phyloP scores from a whole-genome alignment of 2,888 invertebrate genomes.

The Nomada lathburiana region DNA sequence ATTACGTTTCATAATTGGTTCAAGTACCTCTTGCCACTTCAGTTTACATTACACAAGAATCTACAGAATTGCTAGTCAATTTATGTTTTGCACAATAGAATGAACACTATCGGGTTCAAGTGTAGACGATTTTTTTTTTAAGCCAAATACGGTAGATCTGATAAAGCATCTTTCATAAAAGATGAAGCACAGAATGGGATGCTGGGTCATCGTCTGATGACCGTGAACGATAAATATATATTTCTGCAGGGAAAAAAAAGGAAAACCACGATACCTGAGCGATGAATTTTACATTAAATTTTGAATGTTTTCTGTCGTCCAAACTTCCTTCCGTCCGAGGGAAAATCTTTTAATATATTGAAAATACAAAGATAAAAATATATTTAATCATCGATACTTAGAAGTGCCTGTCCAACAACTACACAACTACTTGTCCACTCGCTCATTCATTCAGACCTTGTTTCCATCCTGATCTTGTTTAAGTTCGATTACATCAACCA shows the following conservation, averaged over 20 bases:
- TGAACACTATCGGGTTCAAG: not conserved
- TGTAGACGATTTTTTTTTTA: no score
- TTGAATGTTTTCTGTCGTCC: not conserved
- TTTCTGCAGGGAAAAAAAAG: conserved; percentile 46
- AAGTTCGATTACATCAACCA: not conserved
- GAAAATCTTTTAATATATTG: not conserved
- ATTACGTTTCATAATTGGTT: not conserved
- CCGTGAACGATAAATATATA: conserved; percentile 42
- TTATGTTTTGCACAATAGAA: not conserved
- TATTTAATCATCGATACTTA: not conserved
- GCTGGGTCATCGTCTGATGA: conserved; percentile 45
- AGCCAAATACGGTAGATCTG: no score
- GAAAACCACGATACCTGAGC: not conserved
- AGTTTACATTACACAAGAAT: not conserved
- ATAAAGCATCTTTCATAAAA: not conserved
- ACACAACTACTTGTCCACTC: not conserved
- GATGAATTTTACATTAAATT: not conserved
- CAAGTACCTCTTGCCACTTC: no score
- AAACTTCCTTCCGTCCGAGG: not conserved
- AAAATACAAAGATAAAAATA: no score
- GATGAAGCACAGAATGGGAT: not conserved
- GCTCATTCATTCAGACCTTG: not conserved
- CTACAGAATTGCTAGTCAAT: not conserved
- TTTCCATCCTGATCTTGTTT: not conserved
- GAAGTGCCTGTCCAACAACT: not conserved